phyloP scores from a whole-genome alignment of 2,113 vertebrate species.

The Callipepla californica region DNA sequence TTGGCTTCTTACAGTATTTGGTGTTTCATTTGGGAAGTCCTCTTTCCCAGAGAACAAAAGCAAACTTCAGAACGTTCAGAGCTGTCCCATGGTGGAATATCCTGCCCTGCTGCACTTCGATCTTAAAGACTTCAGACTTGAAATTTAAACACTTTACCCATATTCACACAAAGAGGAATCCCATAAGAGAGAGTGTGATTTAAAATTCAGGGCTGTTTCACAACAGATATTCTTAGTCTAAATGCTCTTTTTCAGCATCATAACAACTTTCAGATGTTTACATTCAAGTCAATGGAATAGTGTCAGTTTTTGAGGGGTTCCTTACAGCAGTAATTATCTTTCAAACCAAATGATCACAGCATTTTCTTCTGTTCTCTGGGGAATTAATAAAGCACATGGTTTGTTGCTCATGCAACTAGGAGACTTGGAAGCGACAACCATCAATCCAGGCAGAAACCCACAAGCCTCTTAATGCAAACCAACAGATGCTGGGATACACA shows the following conservation, averaged over 20 bases:
- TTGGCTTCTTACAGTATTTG: neutral
- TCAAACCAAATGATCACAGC: slow-evolving; percentile 3
- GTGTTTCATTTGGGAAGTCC: neutral
- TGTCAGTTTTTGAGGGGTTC: neutral
- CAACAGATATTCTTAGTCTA: neutral
- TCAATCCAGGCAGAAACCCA: neutral
- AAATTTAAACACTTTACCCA: neutral
- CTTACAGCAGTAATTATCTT: slow-evolving; percentile 40
- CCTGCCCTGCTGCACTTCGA: neutral
- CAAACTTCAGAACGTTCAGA: neutral
- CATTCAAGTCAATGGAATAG: neutral
- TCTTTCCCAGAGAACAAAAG: neutral
- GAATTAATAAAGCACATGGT: neutral
- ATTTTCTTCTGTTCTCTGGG: neutral
- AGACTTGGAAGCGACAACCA: slow-evolving; percentile 16
- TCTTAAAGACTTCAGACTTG: neutral
- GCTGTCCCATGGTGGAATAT: rapidly evolving
- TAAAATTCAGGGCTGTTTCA: neutral
- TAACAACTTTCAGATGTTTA: slow-evolving; percentile 35
- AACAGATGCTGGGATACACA: neutral
- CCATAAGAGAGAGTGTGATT: neutral
- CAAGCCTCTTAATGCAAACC: neutral
- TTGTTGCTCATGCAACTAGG: neutral
- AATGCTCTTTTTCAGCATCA: slow-evolving; percentile 2
- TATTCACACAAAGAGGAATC: neutral